These are phyloP conservation scores for Tauraco hartlaubi DNA, from an alignment of 2,797 vertebrate species.

Conservation along the genomic window DNA sequence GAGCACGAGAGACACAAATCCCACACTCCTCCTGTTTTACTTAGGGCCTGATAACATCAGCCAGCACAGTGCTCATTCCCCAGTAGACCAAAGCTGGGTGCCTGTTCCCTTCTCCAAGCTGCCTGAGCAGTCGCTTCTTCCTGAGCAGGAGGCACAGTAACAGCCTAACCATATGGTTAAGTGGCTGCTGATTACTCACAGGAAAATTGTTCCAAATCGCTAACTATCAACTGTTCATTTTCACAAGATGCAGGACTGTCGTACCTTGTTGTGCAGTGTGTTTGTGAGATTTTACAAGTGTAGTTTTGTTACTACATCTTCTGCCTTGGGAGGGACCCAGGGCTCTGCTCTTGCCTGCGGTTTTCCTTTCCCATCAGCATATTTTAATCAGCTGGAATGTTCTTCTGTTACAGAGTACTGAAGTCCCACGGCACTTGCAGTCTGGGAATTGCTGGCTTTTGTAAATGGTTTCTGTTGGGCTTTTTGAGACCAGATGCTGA, in stretches of 20 bases:
- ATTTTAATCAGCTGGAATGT: background rate
- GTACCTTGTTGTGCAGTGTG: rapidly evolving
- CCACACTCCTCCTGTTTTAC: background rate
- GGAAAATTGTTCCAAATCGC: background rate
- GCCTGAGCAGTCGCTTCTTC: background rate
- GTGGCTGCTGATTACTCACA: background rate
- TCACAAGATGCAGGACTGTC: background rate
- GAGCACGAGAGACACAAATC: background rate
- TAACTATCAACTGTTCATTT: background rate
- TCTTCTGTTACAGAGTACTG: background rate
- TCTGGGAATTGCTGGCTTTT: background rate
- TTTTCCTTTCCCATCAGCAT: background rate
- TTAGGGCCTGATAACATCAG: background rate
- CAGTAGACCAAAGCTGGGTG: background rate
- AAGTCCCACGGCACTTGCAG: background rate
- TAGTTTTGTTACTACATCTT: background rate
- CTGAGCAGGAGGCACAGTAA: background rate
- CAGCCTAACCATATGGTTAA: background rate
- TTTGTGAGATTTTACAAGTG: background rate
- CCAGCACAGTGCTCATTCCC: background rate
- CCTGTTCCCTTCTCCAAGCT: background rate
- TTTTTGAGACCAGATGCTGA: background rate
- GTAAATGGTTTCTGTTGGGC: background rate
- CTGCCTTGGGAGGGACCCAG: background rate
- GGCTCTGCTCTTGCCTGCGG: background rate